These are phyloP conservation scores for Pollenia labialis DNA, from an alignment of 2,888 invertebrate genomes.

Conservation along the genomic window DNA sequence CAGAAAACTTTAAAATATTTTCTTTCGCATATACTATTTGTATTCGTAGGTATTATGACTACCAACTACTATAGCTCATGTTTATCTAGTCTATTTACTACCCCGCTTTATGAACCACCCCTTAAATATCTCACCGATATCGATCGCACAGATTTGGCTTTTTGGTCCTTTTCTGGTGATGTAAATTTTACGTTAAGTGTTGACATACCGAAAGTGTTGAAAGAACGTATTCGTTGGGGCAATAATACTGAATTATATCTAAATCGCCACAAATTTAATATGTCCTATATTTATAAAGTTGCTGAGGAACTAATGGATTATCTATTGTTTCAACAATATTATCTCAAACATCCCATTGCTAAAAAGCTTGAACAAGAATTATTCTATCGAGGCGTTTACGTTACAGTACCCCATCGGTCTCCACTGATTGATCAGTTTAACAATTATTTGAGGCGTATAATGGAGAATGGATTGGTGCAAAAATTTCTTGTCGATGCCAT, in stretches of 20 bases:
- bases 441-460: constrained; percentile 73
- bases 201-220: constrained; percentile 51
- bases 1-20: background rate
- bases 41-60: constrained; percentile 49
- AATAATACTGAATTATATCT: constrained; percentile 64
- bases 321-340: constrained; percentile 77
- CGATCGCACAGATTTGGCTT: constrained; percentile 27
- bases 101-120: constrained; percentile 32
- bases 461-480: constrained; percentile 76
- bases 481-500: constrained; percentile 76
- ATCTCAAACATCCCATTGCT: constrained; percentile 75
- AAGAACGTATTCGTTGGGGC: constrained; percentile 70
- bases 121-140: constrained; percentile 20
- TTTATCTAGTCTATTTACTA: constrained; percentile 34
- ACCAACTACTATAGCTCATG: constrained; percentile 38
- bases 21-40: constrained; percentile 7
- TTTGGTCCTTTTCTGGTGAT: constrained; percentile 2
- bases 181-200: background rate
- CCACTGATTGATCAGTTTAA: constrained; percentile 48
- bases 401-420: constrained; percentile 75
- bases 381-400: constrained; percentile 75
- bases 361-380: constrained; percentile 73
- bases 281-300: constrained; percentile 73
- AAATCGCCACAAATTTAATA: constrained; percentile 74
- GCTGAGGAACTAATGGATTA: constrained; percentile 75